Percentiles rank a stretch among this genome's conserved stretches.
Evolutionary conservation across 2,888 invertebrate species (phyloP).

Genomic region (Patella pellucida): DNA sequence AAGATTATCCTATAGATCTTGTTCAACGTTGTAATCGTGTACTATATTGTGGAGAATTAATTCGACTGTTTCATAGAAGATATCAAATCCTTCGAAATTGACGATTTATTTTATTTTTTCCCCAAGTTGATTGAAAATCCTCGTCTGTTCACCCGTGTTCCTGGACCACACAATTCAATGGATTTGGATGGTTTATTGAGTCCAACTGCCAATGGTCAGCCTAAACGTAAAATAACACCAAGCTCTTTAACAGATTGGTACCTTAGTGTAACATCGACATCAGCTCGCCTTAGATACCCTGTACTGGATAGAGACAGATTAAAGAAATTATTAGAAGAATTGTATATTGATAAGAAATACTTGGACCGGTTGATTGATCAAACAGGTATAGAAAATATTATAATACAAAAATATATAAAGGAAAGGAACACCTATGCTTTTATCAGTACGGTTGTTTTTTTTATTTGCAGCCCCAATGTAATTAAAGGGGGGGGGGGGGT

Average conservation of each 20-base stretch:
- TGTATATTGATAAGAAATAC: conserved; percentile 57
- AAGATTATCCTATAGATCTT: too few relatives aligned
- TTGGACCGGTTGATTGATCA: conserved; percentile 49
- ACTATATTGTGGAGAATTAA: too few relatives aligned
- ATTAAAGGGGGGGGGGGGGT: too few relatives aligned
- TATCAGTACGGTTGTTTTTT: too few relatives aligned
- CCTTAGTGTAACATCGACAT: neutral
- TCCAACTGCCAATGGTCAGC: neutral
- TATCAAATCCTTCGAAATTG: too few relatives aligned
- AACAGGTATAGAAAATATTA: conserved; percentile 36
- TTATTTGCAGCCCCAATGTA: too few relatives aligned
- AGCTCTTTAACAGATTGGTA: neutral
- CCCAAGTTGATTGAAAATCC: too few relatives aligned
- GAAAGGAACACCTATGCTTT: too few relatives aligned
- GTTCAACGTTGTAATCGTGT: too few relatives aligned
- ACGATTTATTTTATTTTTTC: too few relatives aligned
- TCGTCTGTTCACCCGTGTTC: neutral
- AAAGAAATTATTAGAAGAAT: conserved; percentile 50
- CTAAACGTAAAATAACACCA: neutral
- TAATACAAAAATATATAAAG: too few relatives aligned
- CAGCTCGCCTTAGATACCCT: neutral
- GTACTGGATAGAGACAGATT: conserved; percentile 43
- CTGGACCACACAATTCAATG: neutral
- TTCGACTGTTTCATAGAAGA: too few relatives aligned
- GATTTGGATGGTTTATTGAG: neutral